These are phyloP conservation scores for Sinocyclocheilus anshuiensis DNA, from an alignment of 2,113 vertebrate genomes.

Conservation along the genomic window DNA sequence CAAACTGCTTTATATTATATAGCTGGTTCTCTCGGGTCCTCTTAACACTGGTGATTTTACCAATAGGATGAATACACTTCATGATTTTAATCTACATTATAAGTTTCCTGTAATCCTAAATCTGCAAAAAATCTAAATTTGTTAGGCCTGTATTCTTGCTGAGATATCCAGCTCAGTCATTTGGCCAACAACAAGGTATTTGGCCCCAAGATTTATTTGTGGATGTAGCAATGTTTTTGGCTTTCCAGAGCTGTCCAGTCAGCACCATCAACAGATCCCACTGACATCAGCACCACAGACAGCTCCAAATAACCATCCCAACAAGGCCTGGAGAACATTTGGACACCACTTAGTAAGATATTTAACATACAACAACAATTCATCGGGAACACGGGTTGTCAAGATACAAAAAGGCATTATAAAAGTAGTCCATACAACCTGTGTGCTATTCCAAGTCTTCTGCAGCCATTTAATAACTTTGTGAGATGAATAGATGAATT, in stretches of 20 bases:
- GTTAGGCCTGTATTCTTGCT: background rate
- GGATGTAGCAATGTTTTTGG: conserved; percentile 5
- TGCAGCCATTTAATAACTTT: background rate
- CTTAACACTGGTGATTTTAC: conserved; percentile 21
- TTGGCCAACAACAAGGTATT: conserved; percentile 12
- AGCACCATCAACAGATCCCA: background rate
- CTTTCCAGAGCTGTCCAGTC: conserved; percentile 27
- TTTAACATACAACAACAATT: background rate
- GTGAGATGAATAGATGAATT: background rate
- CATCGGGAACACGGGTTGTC: background rate
- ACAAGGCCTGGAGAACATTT: conserved; percentile 2
- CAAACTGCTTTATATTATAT: conserved; percentile 45
- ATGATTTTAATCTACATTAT: conserved; percentile 12
- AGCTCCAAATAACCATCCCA: conserved; percentile 13
- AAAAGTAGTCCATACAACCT: background rate
- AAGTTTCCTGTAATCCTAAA: background rate
- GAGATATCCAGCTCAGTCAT: conserved; percentile 13
- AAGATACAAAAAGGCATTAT: background rate
- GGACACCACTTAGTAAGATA: background rate
- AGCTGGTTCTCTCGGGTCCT: background rate
- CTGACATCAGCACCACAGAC: conserved; percentile 22
- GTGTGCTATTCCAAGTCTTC: background rate
- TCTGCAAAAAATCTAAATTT: conserved; percentile 15
- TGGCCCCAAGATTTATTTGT: conserved; percentile 19
- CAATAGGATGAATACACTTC: background rate